Base-by-base conservation (phyloP, 2,888 invertebrate species). In the Galerucella pusilla region DNA sequence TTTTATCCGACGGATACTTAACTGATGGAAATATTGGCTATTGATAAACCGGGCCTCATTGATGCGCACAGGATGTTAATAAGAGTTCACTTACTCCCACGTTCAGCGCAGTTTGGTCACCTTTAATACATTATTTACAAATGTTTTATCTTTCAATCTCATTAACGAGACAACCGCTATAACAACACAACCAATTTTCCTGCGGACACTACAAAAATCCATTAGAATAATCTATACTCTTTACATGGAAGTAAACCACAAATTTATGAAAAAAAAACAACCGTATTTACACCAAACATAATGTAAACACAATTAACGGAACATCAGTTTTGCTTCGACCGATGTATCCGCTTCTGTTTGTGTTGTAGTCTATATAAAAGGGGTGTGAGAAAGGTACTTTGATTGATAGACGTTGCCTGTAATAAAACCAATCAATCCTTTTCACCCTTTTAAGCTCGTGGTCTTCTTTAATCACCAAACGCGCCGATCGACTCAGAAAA, bases 381-480 rank as follows among this genome's bases (percentile, higher is more conserved):
- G 77, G 59, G 71, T 72, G 25, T 61, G 68, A 45, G 68, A 75
- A 77, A 77, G 79, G 79, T 81, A 80, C 81, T 80, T 82, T 83
- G 83, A 83, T 82, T 83, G 83, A 83, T 83, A 82, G 83, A 77
- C 82, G 77, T 78, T 78, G 78, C 80, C 80, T 75, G 80, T 83
- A 82, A 83, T 83, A 83, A 82, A 82, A 83, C 83, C 83, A 82
- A 83, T 83, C 83, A 81, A 77, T 80, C 68, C 71, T 71, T 60
- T 64, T 68, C 79, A 20, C 60, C 65, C 28, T 60, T 65, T 25
- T 64, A 28, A 16, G 14, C 79, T 77, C 77, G 46, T 78, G 80
- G 80, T 79, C 80, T 78, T 81, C 80, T 82, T 82, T 82, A 83
- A 83, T 83, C 82, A 82, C 80, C 80, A 81, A 45, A 59, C 20